Evolutionary conservation across 2,797 vertebrate species (phyloP), one percentile per base, ranked within the genome.

Genomic region (Eulemur rubriventer): DNA sequence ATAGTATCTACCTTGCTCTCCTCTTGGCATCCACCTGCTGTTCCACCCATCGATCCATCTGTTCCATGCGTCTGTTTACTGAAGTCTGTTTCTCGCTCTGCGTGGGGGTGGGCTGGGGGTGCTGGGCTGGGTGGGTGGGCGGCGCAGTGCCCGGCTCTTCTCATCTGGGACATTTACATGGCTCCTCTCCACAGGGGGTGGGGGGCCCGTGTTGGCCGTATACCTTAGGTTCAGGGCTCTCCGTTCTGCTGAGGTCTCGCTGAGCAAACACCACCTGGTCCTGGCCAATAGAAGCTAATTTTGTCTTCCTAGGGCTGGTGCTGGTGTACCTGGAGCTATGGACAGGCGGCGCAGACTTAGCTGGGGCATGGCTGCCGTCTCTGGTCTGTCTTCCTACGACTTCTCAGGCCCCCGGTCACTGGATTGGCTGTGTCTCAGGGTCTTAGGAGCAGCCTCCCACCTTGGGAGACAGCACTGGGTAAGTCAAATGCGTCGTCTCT

Each of bases 191-290:
- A 26, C 16, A 6, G 18, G 18, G 18, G 12, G 13, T 14, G 17
- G 72, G 22, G 52, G 13, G 6, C 22, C 7, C 1, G 0, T 6
- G 7, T 48, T 12, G 14, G 13, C 41, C 10, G 13, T 17, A 30
- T 22, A 16, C 30, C 0, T 0, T 1, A 20, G 57, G 46, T 17
- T 41, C 4, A 0, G 20, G 57, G 13, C n/a, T 46, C 28, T 4
- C 4, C 12, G 50, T 28, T 72, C 20, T 28, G 82, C 16, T 4
- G 20, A 7, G 28, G 17, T 70, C 38, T 41, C 13, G 59, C 84
- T 10, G 69, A 83, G 12, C 0, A 43, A 17, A 50, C 9, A 7
- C 3, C n/a, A 2, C 2, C 17, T 13, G 41, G n/a, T 61, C 28
- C 63, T n/a, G 59, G 63, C 50, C 70, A 17, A 2, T 4, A 4